Percentiles rank a stretch among this genome's conserved stretches.
These are phyloP conservation scores for Drosophila dunni DNA, from an alignment of 1,140 invertebrate species.

Conservation along the genomic window DNA sequence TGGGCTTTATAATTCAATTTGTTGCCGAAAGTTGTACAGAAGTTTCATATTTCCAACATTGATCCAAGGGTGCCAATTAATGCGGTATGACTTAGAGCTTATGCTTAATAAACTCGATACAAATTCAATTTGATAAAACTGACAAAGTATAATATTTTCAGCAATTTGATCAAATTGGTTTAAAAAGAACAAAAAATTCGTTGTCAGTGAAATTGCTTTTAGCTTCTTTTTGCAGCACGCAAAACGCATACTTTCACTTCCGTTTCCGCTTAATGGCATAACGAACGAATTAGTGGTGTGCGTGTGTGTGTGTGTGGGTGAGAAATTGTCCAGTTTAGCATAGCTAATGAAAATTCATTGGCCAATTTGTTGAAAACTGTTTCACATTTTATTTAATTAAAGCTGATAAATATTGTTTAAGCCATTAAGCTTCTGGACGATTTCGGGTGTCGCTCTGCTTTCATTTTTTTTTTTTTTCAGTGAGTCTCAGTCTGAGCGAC, in stretches of 20 bases:
- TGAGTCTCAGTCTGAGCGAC: slow-evolving; percentile 5
- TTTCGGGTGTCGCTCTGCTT: neutral
- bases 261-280: slow-evolving; percentile 37
- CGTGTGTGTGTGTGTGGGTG: slow-evolving; percentile 9
- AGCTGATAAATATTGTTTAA: slow-evolving; percentile 35
- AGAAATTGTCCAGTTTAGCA: slow-evolving; percentile 42
- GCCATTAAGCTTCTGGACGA: slow-evolving; percentile 37
- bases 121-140: slow-evolving; percentile 16
- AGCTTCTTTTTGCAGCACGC: slow-evolving; percentile 60
- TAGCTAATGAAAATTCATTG: slow-evolving; percentile 22
- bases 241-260: slow-evolving; percentile 53
- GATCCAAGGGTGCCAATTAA: slow-evolving; percentile 70
- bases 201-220: slow-evolving; percentile 31
- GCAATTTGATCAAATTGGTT: slow-evolving; percentile 30
- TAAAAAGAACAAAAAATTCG: neutral
- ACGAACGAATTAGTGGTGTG: slow-evolving; percentile 13
- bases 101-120: slow-evolving; percentile 23
- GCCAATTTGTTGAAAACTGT: slow-evolving; percentile 19
- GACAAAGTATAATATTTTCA: slow-evolving; percentile 18
- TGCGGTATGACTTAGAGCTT: slow-evolving; percentile 53
- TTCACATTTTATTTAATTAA: slow-evolving; percentile 64
- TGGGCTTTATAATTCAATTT: slow-evolving; percentile 73
- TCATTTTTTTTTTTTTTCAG: too few species aligned
- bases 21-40: slow-evolving; percentile 57
- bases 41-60: slow-evolving; percentile 64